Base-by-base conservation (phyloP, 37 sponge, comb jelly and placozoan genomes). In the Spongilla lacustris region DNA sequence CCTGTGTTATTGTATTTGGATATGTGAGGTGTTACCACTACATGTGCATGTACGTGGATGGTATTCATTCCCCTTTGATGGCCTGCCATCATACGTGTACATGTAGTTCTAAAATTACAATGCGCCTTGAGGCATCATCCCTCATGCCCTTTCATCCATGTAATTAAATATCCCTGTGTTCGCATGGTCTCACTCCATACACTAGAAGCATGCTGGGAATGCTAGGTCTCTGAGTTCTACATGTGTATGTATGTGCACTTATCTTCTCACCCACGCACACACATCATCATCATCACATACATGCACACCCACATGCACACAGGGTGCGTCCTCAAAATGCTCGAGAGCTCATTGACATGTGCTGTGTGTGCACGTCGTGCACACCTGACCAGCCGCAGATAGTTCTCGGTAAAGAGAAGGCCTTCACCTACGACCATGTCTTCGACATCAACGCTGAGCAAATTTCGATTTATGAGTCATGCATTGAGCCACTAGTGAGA, bases 381-480 rank as follows among this genome's bases (percentile, higher is more conserved):
- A 90, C 90, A 0, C 94, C 98, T 12, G 96, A 83, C 36, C 75
- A 86, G 50, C 94, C 94, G 14, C 98, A 98, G 83, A 85, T 98
- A 41, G 86, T 98, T 4, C 89, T 98, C 23, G 98, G 98, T 10
- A 93, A 94, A 49, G 94, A 98, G 77, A 94, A 94, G 37, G 98
- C 96, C 29, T 98, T 98, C 85, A 98, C 98, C 17, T 98, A 93
- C 80, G 98, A 98, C 82, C 83, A 85, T 87, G 98, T 98, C 50
- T 98, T 89, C 80, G 98, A 96, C 77, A 85, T 81, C 69, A 79
- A 76, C 2, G 77, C 89, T 29, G 67, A 46, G 30, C 98, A 98
- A 80, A 76, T 67, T 1, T 28, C 83, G 2, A 84, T 98, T 35
- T 98, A 96, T 69, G 19, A 36, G 19, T 23, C 79, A 2, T 91